These are phyloP conservation scores for Bettongia penicillata DNA, from an alignment of 2,113 vertebrate species.

Conservation along the genomic window DNA sequence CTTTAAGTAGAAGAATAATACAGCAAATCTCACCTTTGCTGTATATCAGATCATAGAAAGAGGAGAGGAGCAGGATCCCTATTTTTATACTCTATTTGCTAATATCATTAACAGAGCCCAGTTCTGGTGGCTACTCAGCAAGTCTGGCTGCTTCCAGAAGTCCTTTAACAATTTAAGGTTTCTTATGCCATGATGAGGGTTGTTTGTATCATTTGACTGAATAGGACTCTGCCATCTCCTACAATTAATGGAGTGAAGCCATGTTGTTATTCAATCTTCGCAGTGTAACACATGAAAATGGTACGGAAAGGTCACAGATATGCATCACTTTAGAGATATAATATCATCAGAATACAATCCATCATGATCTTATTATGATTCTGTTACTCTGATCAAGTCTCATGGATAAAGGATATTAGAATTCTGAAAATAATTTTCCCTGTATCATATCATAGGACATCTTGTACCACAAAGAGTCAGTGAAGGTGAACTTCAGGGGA, in stretches of 20 bases:
- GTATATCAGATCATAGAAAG: not conserved
- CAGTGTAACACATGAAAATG: conserved; percentile 2
- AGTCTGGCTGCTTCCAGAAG: not conserved
- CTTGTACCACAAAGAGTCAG: not conserved
- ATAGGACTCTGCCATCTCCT: not conserved
- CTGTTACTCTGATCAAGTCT: not conserved
- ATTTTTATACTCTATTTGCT: not conserved
- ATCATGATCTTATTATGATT: not conserved
- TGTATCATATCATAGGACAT: not conserved
- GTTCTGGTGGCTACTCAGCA: not conserved
- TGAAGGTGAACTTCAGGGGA: not conserved
- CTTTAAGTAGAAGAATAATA: not conserved
- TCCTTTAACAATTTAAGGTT: not conserved
- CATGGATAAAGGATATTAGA: not conserved
- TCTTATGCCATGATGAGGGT: not conserved
- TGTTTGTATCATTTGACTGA: not conserved
- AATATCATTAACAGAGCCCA: not conserved
- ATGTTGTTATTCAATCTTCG: not conserved
- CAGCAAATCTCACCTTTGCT: not conserved
- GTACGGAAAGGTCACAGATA: not conserved
- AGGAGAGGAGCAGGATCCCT: not conserved
- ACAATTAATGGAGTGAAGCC: not conserved
- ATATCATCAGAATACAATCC: not conserved
- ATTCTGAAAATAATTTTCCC: not conserved
- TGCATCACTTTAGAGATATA: not conserved